Conservation (phyloP, 2,797 vertebrate genomes). For the Pempheris klunzingeri region DNA sequence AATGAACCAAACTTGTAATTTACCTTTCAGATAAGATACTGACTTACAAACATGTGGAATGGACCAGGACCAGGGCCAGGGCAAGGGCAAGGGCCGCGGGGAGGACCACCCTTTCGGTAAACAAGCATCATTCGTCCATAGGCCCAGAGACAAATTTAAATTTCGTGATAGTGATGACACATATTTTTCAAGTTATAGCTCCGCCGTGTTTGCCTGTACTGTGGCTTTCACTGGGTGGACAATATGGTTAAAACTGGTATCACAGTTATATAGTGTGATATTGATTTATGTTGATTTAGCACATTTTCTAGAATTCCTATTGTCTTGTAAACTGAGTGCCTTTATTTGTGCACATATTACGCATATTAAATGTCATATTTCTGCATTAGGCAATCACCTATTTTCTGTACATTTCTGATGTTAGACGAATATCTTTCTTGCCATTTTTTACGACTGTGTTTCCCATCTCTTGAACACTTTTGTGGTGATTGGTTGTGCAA, state of each 20-base stretch:
- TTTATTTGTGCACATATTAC: not conserved
- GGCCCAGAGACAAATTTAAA: not conserved
- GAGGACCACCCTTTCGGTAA: conserved; percentile 87
- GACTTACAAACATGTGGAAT: conserved; percentile 83
- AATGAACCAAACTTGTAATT: not conserved
- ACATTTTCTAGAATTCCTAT: not conserved
- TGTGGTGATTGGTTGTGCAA: too few species aligned
- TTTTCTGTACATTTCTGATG: not conserved
- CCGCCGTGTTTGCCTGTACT: not conserved
- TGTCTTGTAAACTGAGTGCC: not conserved
- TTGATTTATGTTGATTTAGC: not conserved
- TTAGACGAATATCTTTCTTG: not conserved
- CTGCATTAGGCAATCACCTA: not conserved
- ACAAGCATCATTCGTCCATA: conserved; percentile 6
- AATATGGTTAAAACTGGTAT: not conserved
- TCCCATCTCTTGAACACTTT: accelerated
- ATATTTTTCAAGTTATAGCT: not conserved
- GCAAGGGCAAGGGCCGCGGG: conserved; percentile 82
- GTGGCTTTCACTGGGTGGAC: not conserved
- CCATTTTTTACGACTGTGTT: too few species aligned
- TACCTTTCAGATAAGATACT: conserved; percentile 41
- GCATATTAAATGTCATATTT: not conserved
- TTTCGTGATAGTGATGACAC: not conserved
- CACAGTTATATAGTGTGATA: not conserved
- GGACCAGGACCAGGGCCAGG: conserved; percentile 84